phyloP scores from a whole-genome alignment of 2,113 vertebrate genomes.

The Poicephalus meyeri region DNA sequence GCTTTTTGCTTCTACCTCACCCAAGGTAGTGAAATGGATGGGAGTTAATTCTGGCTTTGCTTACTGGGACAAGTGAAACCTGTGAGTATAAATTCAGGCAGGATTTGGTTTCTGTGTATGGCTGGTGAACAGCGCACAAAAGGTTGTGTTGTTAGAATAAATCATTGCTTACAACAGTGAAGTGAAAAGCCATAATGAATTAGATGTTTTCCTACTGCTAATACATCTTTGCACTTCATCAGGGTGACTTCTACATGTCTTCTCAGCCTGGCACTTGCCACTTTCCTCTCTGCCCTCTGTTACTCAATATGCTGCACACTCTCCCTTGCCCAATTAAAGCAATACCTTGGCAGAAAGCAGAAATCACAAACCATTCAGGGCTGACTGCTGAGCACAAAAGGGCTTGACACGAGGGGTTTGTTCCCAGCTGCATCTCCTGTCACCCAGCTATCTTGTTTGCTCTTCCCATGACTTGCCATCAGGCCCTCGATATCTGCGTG shows the following conservation, averaged over 20 bases:
- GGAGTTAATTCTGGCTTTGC: background rate
- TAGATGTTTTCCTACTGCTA: background rate
- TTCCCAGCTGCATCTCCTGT: background rate
- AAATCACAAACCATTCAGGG: fast-evolving
- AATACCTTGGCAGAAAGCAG: background rate
- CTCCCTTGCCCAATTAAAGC: background rate
- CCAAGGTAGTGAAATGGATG: background rate
- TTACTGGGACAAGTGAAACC: background rate
- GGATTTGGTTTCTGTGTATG: background rate
- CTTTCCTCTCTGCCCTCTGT: fast-evolving
- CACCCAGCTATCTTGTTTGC: background rate
- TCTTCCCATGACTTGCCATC: background rate
- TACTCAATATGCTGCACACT: fast-evolving
- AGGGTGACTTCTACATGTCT: background rate
- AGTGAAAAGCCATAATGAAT: fast-evolving
- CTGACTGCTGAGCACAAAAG: background rate
- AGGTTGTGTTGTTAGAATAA: fast-evolving
- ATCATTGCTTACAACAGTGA: background rate
- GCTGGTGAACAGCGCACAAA: fast-evolving
- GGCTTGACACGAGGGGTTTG: background rate
- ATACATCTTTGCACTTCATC: background rate
- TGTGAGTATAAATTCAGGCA: fast-evolving
- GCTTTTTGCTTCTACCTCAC: background rate
- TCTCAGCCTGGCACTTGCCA: background rate
- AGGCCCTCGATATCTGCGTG: background rate